Evolutionary conservation across 1,140 invertebrate genomes (phyloP).

Genomic region (Acromyrmex charruanus): DNA sequence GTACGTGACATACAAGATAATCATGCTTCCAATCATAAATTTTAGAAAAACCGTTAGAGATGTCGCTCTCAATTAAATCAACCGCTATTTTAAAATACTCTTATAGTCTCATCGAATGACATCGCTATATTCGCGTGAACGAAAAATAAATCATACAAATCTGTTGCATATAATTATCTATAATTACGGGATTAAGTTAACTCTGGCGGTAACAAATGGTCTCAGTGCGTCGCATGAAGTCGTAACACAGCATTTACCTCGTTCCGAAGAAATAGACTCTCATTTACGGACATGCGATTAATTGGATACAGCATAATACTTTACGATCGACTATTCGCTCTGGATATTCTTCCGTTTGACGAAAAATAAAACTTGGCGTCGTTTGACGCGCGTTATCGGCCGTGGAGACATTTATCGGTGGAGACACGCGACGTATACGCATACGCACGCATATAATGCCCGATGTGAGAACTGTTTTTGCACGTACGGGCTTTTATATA

Average conservation of each 20-base stretch:
- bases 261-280: neutral
- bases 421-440: conserved; percentile 13
- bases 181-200: conserved; percentile 31
- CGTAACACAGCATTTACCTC: neutral
- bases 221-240: neutral
- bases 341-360: neutral
- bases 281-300: neutral
- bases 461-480: conserved; percentile 26
- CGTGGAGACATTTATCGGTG: conserved; percentile 46
- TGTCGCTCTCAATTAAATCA: conserved; percentile 6
- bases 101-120: neutral
- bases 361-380: conserved; percentile 17
- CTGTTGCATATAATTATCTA: conserved; percentile 9
- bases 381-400: conserved; percentile 2
- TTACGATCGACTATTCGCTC: conserved; percentile 2
- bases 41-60: neutral
- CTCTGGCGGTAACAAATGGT: neutral
- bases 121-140: neutral
- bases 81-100: neutral
- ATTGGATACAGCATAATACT: neutral
- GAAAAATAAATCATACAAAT: neutral
- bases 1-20: neutral
- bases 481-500: conserved; percentile 33
- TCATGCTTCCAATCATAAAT: neutral
- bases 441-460: neutral